These are phyloP conservation scores for Ashinkailepas kermadecensis DNA, from an alignment of 2,888 invertebrate species.

Conservation along the genomic window DNA sequence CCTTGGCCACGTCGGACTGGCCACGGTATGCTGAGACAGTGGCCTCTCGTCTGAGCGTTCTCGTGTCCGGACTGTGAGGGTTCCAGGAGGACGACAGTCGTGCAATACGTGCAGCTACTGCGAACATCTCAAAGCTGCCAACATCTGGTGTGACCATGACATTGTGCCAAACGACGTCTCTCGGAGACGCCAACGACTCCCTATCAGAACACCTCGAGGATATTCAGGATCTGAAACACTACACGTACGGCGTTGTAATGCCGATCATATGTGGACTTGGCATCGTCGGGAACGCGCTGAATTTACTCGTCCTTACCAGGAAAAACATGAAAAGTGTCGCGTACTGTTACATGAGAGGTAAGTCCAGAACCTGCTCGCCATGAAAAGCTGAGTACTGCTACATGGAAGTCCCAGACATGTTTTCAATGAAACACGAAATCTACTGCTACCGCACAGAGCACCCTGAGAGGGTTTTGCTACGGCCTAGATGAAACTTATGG, in stretches of 20 bases:
- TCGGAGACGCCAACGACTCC: not conserved
- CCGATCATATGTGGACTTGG: conserved; percentile 63
- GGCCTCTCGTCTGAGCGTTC: too few relatives aligned
- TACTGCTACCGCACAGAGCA: too few relatives aligned
- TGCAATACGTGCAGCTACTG: too few relatives aligned
- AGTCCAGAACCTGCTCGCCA: not conserved
- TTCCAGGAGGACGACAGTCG: too few relatives aligned
- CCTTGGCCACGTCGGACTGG: too few relatives aligned
- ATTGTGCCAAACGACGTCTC: not conserved
- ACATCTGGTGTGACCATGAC: not conserved
- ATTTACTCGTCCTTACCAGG: conserved; percentile 65
- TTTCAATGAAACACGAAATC: too few relatives aligned
- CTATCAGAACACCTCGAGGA: not conserved
- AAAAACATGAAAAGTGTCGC: conserved; percentile 69
- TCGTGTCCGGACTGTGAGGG: too few relatives aligned
- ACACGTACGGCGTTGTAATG: conserved; percentile 58
- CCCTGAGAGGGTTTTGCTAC: too few relatives aligned
- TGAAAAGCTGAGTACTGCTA: not conserved
- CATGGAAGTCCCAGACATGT: too few relatives aligned
- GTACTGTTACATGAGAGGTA: conserved; percentile 68
- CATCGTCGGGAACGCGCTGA: conserved; percentile 67
- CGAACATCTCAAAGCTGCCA: too few relatives aligned
- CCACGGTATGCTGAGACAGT: too few relatives aligned
- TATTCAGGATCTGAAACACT: conserved; percentile 43
- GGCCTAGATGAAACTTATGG: too few relatives aligned